A percentile compares a stretch with the other conserved stretches of the same genome.
Evolutionary conservation across 2,797 vertebrate genomes (phyloP).

Genomic region (Manis crassicaudata): DNA sequence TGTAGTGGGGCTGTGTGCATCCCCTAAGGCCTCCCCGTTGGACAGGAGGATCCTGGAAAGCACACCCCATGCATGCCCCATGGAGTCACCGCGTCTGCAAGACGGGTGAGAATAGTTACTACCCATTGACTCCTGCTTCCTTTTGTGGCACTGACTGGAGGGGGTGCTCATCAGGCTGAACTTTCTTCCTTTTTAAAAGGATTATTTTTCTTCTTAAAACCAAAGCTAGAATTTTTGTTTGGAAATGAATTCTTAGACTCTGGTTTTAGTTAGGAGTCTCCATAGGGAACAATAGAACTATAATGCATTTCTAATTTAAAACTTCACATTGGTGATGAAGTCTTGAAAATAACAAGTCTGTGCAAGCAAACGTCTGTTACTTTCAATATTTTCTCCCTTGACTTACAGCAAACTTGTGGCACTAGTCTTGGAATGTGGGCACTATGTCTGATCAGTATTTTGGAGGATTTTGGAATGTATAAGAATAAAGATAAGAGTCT

Average conservation of each 20-base stretch:
- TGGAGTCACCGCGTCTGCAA: conserved; percentile 54
- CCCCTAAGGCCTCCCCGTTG: not conserved
- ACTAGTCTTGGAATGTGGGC: conserved; percentile 54
- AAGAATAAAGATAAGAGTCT: conserved; percentile 62
- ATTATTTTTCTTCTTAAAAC: conserved; percentile 30
- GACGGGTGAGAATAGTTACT: not conserved
- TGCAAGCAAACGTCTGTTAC: conserved; percentile 67
- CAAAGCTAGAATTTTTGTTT: conserved; percentile 71
- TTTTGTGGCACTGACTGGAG: not conserved
- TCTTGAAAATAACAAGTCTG: conserved; percentile 79
- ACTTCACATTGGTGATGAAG: conserved; percentile 67
- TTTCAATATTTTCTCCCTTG: conserved; percentile 71
- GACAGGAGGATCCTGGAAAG: not conserved
- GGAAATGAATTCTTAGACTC: conserved; percentile 67
- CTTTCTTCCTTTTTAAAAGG: conserved; percentile 42
- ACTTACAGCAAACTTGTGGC: conserved; percentile 70
- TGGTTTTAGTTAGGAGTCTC: conserved; percentile 75
- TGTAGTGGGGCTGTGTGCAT: not conserved
- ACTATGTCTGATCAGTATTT: conserved; percentile 62
- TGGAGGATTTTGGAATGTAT: conserved; percentile 53
- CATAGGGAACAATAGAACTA: conserved; percentile 72
- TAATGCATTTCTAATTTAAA: conserved; percentile 76
- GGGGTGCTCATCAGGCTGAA: not conserved
- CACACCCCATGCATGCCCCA: no score
- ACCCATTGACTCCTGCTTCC: not conserved